Conservation (phyloP, 2,888 invertebrate genomes). For the Acleris literana region DNA sequence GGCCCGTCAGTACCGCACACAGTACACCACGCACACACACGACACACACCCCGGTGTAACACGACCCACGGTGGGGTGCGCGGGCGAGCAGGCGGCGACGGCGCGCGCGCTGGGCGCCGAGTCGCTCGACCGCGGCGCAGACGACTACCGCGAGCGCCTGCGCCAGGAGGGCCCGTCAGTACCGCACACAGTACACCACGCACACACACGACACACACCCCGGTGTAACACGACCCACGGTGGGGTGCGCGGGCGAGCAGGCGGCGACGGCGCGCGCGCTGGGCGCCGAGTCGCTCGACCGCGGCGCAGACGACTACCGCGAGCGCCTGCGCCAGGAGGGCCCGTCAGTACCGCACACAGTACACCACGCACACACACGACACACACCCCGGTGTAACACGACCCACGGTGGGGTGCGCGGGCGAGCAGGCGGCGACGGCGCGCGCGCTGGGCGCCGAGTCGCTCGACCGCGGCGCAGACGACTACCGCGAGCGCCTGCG, state of each 20-base stretch:
- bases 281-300: slow-evolving; percentile 91
- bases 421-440: too few species aligned
- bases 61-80: slow-evolving; percentile 84
- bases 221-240: slow-evolving; percentile 41
- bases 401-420: too few species aligned
- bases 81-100: slow-evolving; percentile 86
- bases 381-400: not conserved
- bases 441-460: too few species aligned
- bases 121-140: slow-evolving; percentile 89
- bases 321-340: slow-evolving; percentile 84
- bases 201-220: not conserved
- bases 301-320: slow-evolving; percentile 85
- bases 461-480: too few species aligned
- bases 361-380: not conserved
- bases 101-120: slow-evolving; percentile 88
- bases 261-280: slow-evolving; percentile 84
- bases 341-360: slow-evolving; percentile 68
- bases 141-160: slow-evolving; percentile 84
- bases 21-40: not conserved
- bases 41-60: not conserved
- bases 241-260: slow-evolving; percentile 90
- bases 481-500: too few species aligned
- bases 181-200: not conserved
- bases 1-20: slow-evolving; percentile 81
- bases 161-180: slow-evolving; percentile 84